Evolutionary conservation across 2,888 invertebrate genomes (phyloP).

Genomic region (Cyclophora albipunctata): DNA sequence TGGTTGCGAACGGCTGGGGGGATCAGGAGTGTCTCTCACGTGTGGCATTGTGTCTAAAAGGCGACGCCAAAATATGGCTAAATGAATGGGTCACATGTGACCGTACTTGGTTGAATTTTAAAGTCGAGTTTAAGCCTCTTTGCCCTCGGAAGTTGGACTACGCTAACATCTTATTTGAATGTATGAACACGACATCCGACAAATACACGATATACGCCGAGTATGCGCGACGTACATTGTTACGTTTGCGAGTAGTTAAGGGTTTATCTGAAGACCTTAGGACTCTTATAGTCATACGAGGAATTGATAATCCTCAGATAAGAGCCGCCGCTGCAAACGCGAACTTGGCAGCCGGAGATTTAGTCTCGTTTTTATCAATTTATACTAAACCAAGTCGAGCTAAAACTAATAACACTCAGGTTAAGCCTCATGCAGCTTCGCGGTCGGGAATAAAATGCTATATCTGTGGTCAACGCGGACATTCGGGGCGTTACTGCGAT

Average conservation of each 20-base stretch:
- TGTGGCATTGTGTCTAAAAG: too few relatives aligned
- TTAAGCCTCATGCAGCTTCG: not conserved
- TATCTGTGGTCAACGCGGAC: not conserved
- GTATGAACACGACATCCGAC: conserved; percentile 8
- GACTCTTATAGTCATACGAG: too few relatives aligned
- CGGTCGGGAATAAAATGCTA: not conserved
- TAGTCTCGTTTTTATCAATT: not conserved
- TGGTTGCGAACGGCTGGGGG: too few relatives aligned
- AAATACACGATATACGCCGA: conserved; percentile 9
- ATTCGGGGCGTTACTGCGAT: not conserved
- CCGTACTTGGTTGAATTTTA: too few relatives aligned
- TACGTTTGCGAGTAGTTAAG: not conserved
- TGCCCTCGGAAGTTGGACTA: too few relatives aligned
- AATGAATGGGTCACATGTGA: too few relatives aligned
- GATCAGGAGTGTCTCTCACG: too few relatives aligned
- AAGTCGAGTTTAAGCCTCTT: too few relatives aligned
- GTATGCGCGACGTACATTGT: conserved; percentile 5
- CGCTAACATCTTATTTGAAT: too few relatives aligned
- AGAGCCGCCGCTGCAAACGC: not conserved
- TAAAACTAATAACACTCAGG: not conserved
- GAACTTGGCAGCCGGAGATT: not conserved
- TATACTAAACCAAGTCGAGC: not conserved
- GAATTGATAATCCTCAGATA: too few relatives aligned
- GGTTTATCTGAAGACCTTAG: not conserved
- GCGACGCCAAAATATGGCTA: too few relatives aligned